Base-by-base conservation (phyloP, 2,888 invertebrate species). In the Alsophila aescularia region DNA sequence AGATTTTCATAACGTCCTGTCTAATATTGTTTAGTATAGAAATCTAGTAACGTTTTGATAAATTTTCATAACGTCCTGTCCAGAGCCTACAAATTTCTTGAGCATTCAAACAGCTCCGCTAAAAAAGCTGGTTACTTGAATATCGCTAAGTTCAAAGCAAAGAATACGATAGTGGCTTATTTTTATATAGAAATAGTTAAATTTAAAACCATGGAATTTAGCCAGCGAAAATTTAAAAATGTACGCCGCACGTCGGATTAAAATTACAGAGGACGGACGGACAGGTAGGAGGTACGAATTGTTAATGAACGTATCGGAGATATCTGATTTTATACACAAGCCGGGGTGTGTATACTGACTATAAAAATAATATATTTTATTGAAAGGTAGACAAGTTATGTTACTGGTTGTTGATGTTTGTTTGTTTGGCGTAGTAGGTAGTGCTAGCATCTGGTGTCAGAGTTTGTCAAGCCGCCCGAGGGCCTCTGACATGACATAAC, bases 201-300 rank as follows among this genome's bases (percentile, higher is more conserved):
- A 54, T 43, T 37, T 27, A 36, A 40, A 52, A 2, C 12, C 40
- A 47, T 40, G 35, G 24, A 37, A 47, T 42, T 54, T 55, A 50
- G 35, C 40, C 13, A 39, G 34, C 43, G 34, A 43, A 45, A 55
- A n/a, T n/a, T 42, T 24, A 39, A 27, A 53, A 52, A 58, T 56
- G 60, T 49, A 37, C 52, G 41, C 49, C 34, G 12, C 24, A 48
- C 41, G 18, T 45, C 40, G 47, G 56, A 64, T 66, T 64, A 62
- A 69, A 66, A 62, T 62, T 66, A 60, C 58, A 59, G 42, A 43
- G 56, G 54, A 51, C 42, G 52, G 65, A 60, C 52, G 61, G 52
- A 55, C 51, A 49, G 62, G 53, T 48, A 49, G 54, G n/a, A 37
- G 45, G 47, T 47, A 27, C 57, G 62, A 64, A 70, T 68, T 51